These are phyloP conservation scores for Ephydatia muelleri DNA, from an alignment of 37 sponge, comb jelly and placozoan species.

Conservation along the genomic window DNA sequence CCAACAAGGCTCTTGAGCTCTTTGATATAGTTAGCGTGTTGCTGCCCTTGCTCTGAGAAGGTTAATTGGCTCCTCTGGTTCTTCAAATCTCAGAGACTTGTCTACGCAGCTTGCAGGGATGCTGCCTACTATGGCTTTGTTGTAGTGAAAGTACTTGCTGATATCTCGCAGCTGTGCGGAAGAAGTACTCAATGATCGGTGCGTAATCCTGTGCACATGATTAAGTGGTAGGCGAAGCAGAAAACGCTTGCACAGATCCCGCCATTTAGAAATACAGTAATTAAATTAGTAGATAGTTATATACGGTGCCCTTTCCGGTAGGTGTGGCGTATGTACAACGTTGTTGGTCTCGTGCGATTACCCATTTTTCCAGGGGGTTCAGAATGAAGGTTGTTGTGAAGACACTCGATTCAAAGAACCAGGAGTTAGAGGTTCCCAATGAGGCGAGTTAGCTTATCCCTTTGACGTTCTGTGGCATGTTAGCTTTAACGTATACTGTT, in stretches of 20 bases:
- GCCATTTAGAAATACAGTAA: neutral
- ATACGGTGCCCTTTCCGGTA: too few species aligned
- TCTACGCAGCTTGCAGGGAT: slow-evolving; percentile 28
- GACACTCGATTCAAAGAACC: slow-evolving; percentile 38
- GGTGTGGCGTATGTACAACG: neutral
- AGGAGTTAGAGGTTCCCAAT: slow-evolving; percentile 35
- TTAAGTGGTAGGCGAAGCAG: neutral
- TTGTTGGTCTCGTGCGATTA: neutral
- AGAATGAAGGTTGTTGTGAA: slow-evolving; percentile 68
- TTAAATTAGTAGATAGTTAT: too few species aligned
- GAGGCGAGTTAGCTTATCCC: slow-evolving; percentile 14
- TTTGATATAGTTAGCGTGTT: slow-evolving; percentile 54
- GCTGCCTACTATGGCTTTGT: slow-evolving; percentile 42
- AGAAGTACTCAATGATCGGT: neutral
- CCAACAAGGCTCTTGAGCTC: slow-evolving; percentile 43
- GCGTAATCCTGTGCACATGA: neutral
- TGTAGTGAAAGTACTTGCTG: slow-evolving; percentile 50
- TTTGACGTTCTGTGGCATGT: neutral
- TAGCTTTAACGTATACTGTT: neutral
- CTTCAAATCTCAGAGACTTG: slow-evolving; percentile 40
- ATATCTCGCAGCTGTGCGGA: neutral
- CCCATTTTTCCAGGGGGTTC: too few species aligned
- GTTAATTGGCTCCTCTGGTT: slow-evolving; percentile 65
- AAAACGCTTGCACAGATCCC: neutral
- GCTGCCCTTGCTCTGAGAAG: slow-evolving; percentile 51